Percentiles rank a stretch among this genome's conserved stretches.
These are phyloP conservation scores for Drosophila gaucha DNA, from an alignment of 2,888 invertebrate genomes.

Conservation along the genomic window DNA sequence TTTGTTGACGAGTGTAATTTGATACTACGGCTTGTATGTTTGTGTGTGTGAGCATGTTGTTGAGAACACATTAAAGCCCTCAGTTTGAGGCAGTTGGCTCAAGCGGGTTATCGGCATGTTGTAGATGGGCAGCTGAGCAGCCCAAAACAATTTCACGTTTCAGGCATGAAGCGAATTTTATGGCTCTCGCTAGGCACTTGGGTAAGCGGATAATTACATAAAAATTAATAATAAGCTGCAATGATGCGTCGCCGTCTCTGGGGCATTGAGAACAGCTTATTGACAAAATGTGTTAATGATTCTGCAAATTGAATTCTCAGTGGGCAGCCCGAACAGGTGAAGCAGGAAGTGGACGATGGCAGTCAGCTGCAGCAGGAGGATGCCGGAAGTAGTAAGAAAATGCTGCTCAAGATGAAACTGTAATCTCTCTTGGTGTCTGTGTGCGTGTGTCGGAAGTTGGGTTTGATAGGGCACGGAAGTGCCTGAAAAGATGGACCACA, in stretches of 20 bases:
- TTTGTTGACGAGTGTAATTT: conserved; percentile 42
- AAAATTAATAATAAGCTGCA: conserved; percentile 74
- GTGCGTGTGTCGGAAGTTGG: conserved; percentile 51
- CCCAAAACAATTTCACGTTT: conserved; percentile 27
- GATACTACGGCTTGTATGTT: conserved; percentile 19
- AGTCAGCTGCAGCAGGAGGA: conserved; percentile 63
- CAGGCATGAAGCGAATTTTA: conserved; percentile 28
- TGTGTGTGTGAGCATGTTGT: conserved; percentile 2
- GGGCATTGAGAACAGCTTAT: conserved; percentile 70
- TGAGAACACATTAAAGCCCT: conserved; percentile 39
- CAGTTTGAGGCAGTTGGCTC: conserved; percentile 34
- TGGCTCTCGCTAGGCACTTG: conserved; percentile 37
- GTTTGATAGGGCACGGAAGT: conserved; percentile 70
- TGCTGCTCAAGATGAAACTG: conserved; percentile 43
- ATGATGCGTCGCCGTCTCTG: conserved; percentile 43
- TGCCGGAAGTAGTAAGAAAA: conserved; percentile 59
- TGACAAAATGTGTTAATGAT: conserved; percentile 76
- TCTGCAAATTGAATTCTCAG: conserved; percentile 67
- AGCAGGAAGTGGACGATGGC: conserved; percentile 45
- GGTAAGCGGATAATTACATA: conserved; percentile 72
- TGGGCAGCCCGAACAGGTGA: background rate
- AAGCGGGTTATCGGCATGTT: conserved; percentile 38
- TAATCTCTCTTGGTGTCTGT: conserved; percentile 39
- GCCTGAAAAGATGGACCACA: conserved; percentile 36
- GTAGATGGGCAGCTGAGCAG: conserved; percentile 21